These are phyloP conservation scores for Eupsilia transversa DNA, from an alignment of 2,888 invertebrate genomes.

Conservation along the genomic window DNA sequence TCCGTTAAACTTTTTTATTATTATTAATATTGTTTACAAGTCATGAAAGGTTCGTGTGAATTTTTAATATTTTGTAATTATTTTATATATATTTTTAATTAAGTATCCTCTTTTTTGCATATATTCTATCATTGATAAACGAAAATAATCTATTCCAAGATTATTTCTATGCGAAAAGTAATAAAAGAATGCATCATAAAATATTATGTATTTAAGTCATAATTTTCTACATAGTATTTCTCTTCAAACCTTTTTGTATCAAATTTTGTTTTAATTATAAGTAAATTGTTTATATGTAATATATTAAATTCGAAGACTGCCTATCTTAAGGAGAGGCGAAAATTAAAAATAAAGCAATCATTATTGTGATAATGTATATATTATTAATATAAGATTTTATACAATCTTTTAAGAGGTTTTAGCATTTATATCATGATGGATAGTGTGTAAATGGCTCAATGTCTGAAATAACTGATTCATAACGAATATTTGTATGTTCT, in stretches of 20 bases:
- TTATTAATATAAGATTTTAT: slow-evolving; percentile 44
- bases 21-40: slow-evolving; percentile 7
- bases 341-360: slow-evolving; percentile 40
- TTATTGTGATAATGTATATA: slow-evolving; percentile 57
- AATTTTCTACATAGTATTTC: neutral
- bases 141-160: neutral
- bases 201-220: neutral
- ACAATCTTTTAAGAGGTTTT: slow-evolving; percentile 22
- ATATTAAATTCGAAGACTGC: slow-evolving; percentile 45
- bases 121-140: too few relatives aligned
- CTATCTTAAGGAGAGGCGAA: neutral
- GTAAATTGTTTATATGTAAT: slow-evolving; percentile 47
- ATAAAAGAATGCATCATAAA: neutral
- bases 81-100: neutral
- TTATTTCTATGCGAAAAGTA: neutral
- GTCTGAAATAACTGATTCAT: neutral
- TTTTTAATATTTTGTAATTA: neutral
- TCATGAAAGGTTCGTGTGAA: slow-evolving; percentile 47
- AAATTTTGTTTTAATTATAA: neutral
- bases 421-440: neutral
- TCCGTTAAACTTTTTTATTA: neutral
- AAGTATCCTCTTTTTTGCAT: neutral
- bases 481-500: neutral
- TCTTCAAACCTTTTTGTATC: neutral
- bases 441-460: neutral